Base-by-base conservation (phyloP, 2,113 vertebrate genomes). In the Chaetodon auriga region DNA sequence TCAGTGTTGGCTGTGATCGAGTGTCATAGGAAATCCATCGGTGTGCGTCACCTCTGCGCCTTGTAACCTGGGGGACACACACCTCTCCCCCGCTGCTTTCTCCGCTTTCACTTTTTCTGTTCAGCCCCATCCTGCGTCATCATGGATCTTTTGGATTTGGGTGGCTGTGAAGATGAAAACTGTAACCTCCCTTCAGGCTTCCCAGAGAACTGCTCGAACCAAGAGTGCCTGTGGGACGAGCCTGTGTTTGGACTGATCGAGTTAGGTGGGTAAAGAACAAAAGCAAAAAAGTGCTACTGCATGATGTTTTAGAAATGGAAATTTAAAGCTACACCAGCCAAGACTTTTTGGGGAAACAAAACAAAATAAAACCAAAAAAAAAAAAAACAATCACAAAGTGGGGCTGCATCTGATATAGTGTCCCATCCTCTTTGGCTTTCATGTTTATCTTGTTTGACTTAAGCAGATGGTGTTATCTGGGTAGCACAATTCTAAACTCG, bases 11-110 rank as follows among this genome's bases (percentile, higher is more conserved):
- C 60, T 64, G 21, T 16, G 46, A 90, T 91, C 23, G 63, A 90
- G 68, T 45, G 0, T 43, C 70, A 93, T 75, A 76, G 86, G 85
- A 93, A 93, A 94, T 94, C 93, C 74, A 93, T 94, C 11, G 0
- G 38, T 10, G 43, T 88, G 83, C 85, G 85, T 92, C 91, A 92
- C 85, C 63, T 83, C 70, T 70, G 23, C 45, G 19, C 54, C 65
- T 57, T 30, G 87, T 87, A 85, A 82, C 75, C 87, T 1, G 69
- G 74, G 60, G 43, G n/a, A 87, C 80, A 73, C 66, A 25, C 80
- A 23, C 71, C 38, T 73, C 78, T 54, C 65, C 62, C 48, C 72
- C 1, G 25, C 84, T 14, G 71, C 7, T 57, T 75, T 64, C 54
- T 51, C 77, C 1, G 2, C 25, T 19, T 35, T 76, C 64, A 19